Conservation (phyloP, 1,140 invertebrate species). For the Lordiphosa collinella region DNA sequence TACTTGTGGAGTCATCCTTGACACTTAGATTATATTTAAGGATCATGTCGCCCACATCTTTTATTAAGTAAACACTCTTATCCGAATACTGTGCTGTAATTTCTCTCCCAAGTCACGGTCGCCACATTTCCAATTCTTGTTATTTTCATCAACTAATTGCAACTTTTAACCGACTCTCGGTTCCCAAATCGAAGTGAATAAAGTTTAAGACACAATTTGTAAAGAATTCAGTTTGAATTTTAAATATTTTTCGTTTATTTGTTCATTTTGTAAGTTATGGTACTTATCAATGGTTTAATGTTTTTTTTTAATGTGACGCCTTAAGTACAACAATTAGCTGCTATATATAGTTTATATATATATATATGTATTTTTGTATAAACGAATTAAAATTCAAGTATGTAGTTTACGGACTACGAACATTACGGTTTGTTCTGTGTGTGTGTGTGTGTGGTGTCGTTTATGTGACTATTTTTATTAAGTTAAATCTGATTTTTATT, state of each 20-base stretch:
- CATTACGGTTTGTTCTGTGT: constrained; percentile 25
- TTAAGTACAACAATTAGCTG: constrained; percentile 72
- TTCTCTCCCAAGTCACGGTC: too few species aligned
- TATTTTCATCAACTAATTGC: too few species aligned
- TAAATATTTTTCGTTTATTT: constrained; percentile 68
- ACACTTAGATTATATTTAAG: too few species aligned
- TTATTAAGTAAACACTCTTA: too few species aligned
- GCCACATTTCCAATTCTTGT: too few species aligned
- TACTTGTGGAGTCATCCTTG: too few species aligned
- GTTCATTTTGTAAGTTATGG: constrained; percentile 29
- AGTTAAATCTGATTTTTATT: constrained; percentile 30
- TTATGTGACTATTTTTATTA: constrained; percentile 14
- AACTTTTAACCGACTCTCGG: too few species aligned
- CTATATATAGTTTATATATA: constrained; percentile 32
- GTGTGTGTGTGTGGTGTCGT: constrained; percentile 2
- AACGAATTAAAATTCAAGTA: constrained; percentile 70
- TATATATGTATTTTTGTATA: constrained; percentile 49
- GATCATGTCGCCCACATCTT: too few species aligned
- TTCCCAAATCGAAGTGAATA: too few species aligned
- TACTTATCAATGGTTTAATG: constrained; percentile 13
- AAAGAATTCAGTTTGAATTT: constrained; percentile 48
- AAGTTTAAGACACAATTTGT: not conserved
- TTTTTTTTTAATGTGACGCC: constrained; percentile 54
- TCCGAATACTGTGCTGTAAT: too few species aligned
- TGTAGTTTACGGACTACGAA: constrained; percentile 25